These are phyloP conservation scores for Ia io DNA, from an alignment of 2,113 vertebrate genomes.

Conservation along the genomic window DNA sequence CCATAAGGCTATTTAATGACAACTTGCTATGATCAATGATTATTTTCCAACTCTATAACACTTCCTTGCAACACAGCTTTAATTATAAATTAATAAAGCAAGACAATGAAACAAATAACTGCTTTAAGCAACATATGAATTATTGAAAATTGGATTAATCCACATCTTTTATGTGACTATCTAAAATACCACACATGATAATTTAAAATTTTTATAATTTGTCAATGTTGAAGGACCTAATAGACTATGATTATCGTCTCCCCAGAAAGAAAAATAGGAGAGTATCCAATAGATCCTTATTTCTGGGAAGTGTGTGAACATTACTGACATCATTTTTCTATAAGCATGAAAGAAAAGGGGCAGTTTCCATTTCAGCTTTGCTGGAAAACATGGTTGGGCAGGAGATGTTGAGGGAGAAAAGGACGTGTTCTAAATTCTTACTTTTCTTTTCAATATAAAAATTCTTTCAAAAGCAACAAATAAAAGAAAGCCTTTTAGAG, in stretches of 20 bases:
- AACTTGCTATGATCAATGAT: neutral
- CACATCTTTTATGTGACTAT: neutral
- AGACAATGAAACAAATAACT: neutral
- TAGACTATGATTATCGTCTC: neutral
- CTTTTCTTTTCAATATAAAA: neutral
- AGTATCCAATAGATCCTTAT: neutral
- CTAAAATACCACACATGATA: neutral
- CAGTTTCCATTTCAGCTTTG: constrained; percentile 13
- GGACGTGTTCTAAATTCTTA: neutral
- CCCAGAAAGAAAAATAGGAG: neutral
- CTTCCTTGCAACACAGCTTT: neutral
- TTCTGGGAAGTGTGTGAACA: neutral
- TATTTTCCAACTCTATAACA: neutral
- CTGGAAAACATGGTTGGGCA: neutral
- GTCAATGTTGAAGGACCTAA: neutral
- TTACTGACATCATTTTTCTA: neutral
- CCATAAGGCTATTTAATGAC: neutral
- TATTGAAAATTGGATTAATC: neutral
- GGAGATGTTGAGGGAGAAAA: neutral
- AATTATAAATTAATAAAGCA: neutral
- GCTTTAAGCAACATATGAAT: neutral
- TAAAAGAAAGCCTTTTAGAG: neutral
- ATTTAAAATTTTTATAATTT: neutral
- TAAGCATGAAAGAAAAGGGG: neutral
- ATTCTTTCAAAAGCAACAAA: neutral